Conservation (phyloP, 2,888 invertebrate species). For the Limnephilus auricula region DNA sequence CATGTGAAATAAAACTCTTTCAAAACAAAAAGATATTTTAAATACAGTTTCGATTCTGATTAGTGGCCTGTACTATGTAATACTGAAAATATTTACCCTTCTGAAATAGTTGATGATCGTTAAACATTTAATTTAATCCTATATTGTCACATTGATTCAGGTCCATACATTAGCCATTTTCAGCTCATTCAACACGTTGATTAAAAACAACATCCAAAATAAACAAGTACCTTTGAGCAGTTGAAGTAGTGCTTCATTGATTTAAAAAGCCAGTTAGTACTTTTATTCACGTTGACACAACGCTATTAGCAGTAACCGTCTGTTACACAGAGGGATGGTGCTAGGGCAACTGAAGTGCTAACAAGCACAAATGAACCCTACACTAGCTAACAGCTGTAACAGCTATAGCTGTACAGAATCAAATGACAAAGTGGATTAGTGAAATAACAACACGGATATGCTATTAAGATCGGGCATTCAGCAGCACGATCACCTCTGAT, state of each 20-base stretch:
- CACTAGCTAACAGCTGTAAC: not conserved
- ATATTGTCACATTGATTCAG: not conserved
- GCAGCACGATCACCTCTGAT: conserved; percentile 14
- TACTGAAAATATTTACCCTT: too few relatives aligned
- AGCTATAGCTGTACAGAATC: not conserved
- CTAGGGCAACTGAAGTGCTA: not conserved
- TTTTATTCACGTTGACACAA: not conserved
- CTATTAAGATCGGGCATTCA: conserved; percentile 47
- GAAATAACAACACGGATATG: conserved; percentile 50
- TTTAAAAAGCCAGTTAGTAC: not conserved
- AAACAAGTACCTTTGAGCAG: not conserved
- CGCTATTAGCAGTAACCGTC: not conserved
- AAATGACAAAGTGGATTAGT: conserved; percentile 24
- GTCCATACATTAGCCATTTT: not conserved
- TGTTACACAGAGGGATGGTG: not conserved
- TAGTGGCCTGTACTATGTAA: too few relatives aligned
- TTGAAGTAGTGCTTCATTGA: not conserved
- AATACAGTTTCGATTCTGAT: too few relatives aligned
- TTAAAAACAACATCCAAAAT: not conserved
- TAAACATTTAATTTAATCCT: not conserved
- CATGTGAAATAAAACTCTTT: too few relatives aligned
- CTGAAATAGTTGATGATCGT: too few relatives aligned
- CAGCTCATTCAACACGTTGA: not conserved
- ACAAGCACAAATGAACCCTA: not conserved
- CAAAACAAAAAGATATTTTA: too few relatives aligned